These are phyloP conservation scores for Papilio polyxenes DNA, from an alignment of 1,140 invertebrate species.

Conservation along the genomic window DNA sequence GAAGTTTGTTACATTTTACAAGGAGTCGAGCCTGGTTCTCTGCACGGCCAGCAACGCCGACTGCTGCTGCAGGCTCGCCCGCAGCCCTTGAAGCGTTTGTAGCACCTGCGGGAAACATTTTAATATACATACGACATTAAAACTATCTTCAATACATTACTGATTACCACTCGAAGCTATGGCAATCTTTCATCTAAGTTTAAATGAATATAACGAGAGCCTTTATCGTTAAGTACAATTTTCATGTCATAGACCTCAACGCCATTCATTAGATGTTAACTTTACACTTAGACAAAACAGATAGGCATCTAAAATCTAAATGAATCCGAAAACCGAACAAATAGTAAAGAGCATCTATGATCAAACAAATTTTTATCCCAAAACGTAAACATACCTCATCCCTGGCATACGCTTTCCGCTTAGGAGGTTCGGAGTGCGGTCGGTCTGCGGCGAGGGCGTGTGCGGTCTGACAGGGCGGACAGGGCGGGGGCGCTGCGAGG, in stretches of 20 bases:
- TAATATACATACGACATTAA: not conserved
- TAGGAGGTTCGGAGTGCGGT: conserved; percentile 75
- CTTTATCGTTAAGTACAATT: no score
- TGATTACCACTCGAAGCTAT: no score
- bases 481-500: conserved; percentile 59
- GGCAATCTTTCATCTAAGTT: no score
- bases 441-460: conserved; percentile 56
- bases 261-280: no score
- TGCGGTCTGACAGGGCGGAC: conserved; percentile 41
- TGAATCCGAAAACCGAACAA: no score
- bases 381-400: conserved; percentile 59
- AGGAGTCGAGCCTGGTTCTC: conserved; percentile 72
- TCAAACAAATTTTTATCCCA: no score
- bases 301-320: no score
- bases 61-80: conserved; percentile 75
- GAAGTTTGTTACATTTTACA: conserved; percentile 49
- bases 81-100: conserved; percentile 72
- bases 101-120: conserved; percentile 57
- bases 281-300: no score
- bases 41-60: conserved; percentile 74
- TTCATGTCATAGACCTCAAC: no score
- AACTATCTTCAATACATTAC: not conserved
- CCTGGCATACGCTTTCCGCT: conserved; percentile 71
- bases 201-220: no score
- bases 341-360: no score